Evolutionary conservation across 2,113 vertebrate species (phyloP).

Genomic region (Albula goreensis): DNA sequence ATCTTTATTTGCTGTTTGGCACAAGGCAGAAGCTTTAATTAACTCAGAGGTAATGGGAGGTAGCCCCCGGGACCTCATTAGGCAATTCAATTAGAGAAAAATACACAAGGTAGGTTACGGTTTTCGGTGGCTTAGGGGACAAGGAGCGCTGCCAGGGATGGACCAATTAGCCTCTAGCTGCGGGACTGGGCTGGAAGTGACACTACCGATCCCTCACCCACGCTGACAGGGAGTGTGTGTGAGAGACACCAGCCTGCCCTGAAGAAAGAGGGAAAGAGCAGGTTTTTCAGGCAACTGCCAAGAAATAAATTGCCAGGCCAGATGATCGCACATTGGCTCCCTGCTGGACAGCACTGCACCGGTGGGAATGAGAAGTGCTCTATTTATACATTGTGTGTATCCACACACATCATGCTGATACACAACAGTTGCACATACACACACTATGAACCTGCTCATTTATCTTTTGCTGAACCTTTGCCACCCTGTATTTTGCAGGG

Average conservation of each 20-base stretch:
- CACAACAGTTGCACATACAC: background rate
- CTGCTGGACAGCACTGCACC: background rate
- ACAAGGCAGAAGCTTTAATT: conserved; percentile 66
- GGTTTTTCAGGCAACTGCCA: conserved; percentile 2
- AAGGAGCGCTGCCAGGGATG: conserved; percentile 61
- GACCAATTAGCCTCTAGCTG: conserved; percentile 57
- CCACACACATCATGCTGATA: background rate
- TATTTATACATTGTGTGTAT: background rate
- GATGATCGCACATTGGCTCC: background rate
- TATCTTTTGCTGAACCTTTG: background rate
- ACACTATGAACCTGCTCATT: background rate
- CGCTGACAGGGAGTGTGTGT: background rate
- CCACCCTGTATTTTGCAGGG: background rate
- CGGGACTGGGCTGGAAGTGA: conserved; percentile 39
- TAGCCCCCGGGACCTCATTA: conserved; percentile 80
- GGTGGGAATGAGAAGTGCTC: background rate
- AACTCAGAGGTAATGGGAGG: conserved; percentile 75
- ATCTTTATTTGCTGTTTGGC: conserved; percentile 73
- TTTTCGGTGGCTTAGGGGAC: conserved; percentile 71
- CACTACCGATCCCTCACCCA: conserved; percentile 13
- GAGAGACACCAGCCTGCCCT: conserved; percentile 11
- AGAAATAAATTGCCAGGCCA: conserved; percentile 18
- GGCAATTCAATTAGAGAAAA: conserved; percentile 77
- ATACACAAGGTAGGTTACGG: conserved; percentile 71
- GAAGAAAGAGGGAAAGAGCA: background rate